Evolutionary conservation across 2,888 invertebrate species (phyloP), one percentile per base, ranked within the genome.

Genomic region (Ormyrus rosae): DNA sequence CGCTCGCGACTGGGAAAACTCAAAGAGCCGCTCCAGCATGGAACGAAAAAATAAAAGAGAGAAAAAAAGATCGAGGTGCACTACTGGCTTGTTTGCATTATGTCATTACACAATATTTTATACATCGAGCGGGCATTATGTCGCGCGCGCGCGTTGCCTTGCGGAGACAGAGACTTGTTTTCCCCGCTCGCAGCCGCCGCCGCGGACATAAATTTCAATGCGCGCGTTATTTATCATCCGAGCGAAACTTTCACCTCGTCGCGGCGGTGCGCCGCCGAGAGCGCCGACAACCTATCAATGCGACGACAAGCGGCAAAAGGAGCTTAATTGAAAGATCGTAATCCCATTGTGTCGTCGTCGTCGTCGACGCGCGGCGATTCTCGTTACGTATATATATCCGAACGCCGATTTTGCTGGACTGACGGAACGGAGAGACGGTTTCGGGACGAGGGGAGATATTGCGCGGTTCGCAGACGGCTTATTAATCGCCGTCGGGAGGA

Each of bases 91-190:
- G 73, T 82, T 82, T 82, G 82, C 76, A 76, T 82, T 82, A 82
- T 82, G 79, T 82, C 82, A 82, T 82, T 82, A 80, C 82, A 82
- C 82, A 80, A 82, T 82, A 79, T 81, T 78, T 79, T 81, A 81
- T 81, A 34, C 34, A 81, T 79, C 63, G 67, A 56, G 50, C 63
- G 80, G 53, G 69, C 76, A 76, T 81, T 77, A 81, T 81, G 76
- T 77, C 76, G 77, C 72, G 69, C 76, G 77, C 72, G 69, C 77
- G 77, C 77, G 76, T 73, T 72, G 76, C 63, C 80, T 61, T 34
- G 19, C 76, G 55, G 71, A 75, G 71, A 75, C 80, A 19, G 19
- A 72, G 80, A 80, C 77, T 77, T 74, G 78, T 81, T 78, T 68
- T 71, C 63, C 64, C 70, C 60, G 56, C 5, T 34, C 48, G 55